Base-by-base conservation (phyloP, 2,888 invertebrate genomes). In the Machimus atricapillus region DNA sequence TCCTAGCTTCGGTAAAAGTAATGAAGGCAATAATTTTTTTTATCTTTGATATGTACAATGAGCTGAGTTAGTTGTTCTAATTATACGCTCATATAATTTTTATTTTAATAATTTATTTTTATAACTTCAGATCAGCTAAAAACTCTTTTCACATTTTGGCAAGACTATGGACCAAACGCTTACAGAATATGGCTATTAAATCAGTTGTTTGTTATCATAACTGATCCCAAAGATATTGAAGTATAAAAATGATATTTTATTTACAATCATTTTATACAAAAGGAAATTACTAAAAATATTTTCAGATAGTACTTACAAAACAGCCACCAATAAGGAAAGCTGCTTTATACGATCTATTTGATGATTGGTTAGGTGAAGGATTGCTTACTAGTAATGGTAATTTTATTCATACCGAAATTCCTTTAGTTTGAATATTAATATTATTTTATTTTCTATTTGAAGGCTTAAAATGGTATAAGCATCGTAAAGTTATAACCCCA, bases 401-500 rank as follows among this genome's bases (percentile, higher is more conserved):
- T 66, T 66, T 56, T n/a, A 7, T 19, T 16, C 4, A 52, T 52
- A 52, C 0, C 1, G 9, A 76, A 74, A 74, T 16, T 5, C 0
- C 0, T 76, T 37, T n/a, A 19, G 0, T 16, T 76, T 76, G 23
- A 37, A 37, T 76, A 16, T n/a, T 73, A 19, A 8, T 6, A 37
- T 16, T n/a, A 31, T 76, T 31, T 16, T 31, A 34, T 23, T 74
- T 7, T 23, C 66, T 23, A 40, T 85, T 83, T 40, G 4, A 86
- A 92, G 93, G 93, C 19, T 89, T 90, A 40, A 93, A 93, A 89
- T 94, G 94, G 94, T 91, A 91, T 74, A 92, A 92, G 19, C 93
- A 93, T 89, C 91, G 94, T 46, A 94, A 93, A 90, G 91, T 94
- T 89, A 93, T 94, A 40, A 94, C 93, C 0, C 94, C 94, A 0